Base-by-base conservation (phyloP, 2,888 invertebrate genomes). In the Scaeva pyrastri region DNA sequence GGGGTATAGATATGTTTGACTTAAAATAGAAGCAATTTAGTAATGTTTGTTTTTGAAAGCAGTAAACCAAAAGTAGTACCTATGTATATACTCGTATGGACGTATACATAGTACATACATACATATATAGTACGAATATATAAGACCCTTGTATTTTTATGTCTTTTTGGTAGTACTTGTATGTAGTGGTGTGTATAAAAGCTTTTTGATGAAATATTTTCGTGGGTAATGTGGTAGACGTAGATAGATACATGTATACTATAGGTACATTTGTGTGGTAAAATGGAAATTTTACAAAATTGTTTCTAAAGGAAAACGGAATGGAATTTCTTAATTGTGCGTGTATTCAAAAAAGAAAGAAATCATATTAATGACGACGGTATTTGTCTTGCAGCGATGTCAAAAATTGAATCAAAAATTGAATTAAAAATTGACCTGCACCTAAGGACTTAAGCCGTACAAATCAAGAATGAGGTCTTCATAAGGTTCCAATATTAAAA, bases 171-270 rank as follows among this genome's bases (percentile, higher is more conserved):
- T 39, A 39, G 10, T 10, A n/a, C 6, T n/a, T 16, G 11, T 16
- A 1, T 16, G 26, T 16, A 26, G 74, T 21, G 6, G 19, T 31
- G 12, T 62, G 56, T 70, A 70, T 68, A 50, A 80, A 84, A 79
- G 79, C 84, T 75, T 84, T 84, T 80, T 75, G 71, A 21, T 64
- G 43, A 64, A 75, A 84, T 75, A 84, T 75, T 80, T 80, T 72
- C 58, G 79, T 84, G 84, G 84, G 45, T 45, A 80, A 48, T 80
- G 79, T 72, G 84, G 84, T 72, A 16, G 14, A 21, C 8, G 31
- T 31, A 31, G 6, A 31, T 31, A 31, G 1, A 31, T 31, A 31
- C 8, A 2, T 5, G 8, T 3, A 8, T 31, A 31, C 31, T 31
- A 31, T 31, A n/a, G n/a, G n/a, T n/a, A 31, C 31, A 31, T 39